These are phyloP conservation scores for Eudorcas thomsonii DNA, from an alignment of 2,113 vertebrate species.

Conservation along the genomic window DNA sequence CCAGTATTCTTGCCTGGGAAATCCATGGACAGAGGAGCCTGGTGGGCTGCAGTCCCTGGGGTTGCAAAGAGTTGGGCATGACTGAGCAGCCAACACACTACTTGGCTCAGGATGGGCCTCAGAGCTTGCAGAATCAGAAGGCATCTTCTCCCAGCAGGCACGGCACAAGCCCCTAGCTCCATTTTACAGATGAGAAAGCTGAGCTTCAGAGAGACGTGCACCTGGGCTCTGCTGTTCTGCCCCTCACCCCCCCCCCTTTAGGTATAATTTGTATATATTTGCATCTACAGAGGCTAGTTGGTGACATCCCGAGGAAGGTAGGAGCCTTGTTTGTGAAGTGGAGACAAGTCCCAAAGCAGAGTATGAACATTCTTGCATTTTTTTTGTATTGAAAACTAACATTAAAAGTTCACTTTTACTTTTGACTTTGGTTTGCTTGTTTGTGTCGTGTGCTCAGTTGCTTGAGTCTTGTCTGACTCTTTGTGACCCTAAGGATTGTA, in stretches of 20 bases:
- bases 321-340: not conserved
- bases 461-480: not conserved
- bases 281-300: not conserved
- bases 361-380: not conserved
- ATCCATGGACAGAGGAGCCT: not conserved
- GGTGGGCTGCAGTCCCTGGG: not conserved
- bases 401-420: not conserved
- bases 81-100: not conserved
- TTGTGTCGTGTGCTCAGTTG: not conserved
- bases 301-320: not conserved
- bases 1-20: not conserved
- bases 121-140: not conserved
- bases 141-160: too few relatives aligned
- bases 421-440: not conserved
- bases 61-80: not conserved
- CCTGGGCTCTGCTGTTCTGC: not conserved
- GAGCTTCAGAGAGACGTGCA: not conserved
- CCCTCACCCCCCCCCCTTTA: rapidly evolving
- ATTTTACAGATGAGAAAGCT: not conserved
- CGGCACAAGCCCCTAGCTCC: not conserved
- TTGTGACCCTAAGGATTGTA: not conserved
- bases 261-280: not conserved
- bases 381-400: not conserved
- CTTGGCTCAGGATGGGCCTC: not conserved
- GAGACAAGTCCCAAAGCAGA: not conserved